Evolutionary conservation across 2,888 invertebrate species (phyloP), one percentile per base, ranked within the genome.

Genomic region (Dolichomitus sp.): DNA sequence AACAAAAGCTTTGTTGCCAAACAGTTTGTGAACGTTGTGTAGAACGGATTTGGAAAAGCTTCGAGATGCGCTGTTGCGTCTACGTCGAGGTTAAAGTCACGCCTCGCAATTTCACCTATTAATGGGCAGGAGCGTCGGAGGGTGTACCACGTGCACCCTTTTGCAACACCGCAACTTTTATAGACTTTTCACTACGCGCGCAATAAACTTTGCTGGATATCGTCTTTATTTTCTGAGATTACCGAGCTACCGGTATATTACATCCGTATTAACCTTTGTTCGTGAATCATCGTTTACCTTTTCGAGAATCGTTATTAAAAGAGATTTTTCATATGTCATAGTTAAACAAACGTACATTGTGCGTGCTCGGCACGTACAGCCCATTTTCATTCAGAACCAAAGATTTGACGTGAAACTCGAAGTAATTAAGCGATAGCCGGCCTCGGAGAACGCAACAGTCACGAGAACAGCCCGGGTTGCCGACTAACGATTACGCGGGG

Each of bases 51-150:
- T 40, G 17, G 12, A 68, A 30, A 17, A 42, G n/a, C 4, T 11
- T 42, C 19, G 27, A 27, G 40, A 27, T 33, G 9, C 50, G 17
- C 63, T 14, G 40, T 27, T 42, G 52, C 66, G 40, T 79, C 42
- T 66, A 17, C 14, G 52, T 68, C 37, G 12, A 9, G n/a, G 30
- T n/a, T 68, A 65, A 17, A 33, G 85, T 65, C 76, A 80, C 76
- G 69, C 75, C 84, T 83, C 82, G 80, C 80, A 87, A 86, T 87
- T 86, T 85, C 75, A 74, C 59, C 79, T 73, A 72, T 83, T 82
- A 80, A 85, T 84, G 75, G 80, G 76, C 54, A 69, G 63, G 70
- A 70, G 61, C 37, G 69, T 37, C 75, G 59, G 72, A 57, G 72
- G 57, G 74, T 50, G 52, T 73, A 65, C 69, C 63, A 75, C 37